These are phyloP conservation scores for Coregonus ussuriensis DNA, from an alignment of 2,797 vertebrate genomes.

Conservation along the genomic window DNA sequence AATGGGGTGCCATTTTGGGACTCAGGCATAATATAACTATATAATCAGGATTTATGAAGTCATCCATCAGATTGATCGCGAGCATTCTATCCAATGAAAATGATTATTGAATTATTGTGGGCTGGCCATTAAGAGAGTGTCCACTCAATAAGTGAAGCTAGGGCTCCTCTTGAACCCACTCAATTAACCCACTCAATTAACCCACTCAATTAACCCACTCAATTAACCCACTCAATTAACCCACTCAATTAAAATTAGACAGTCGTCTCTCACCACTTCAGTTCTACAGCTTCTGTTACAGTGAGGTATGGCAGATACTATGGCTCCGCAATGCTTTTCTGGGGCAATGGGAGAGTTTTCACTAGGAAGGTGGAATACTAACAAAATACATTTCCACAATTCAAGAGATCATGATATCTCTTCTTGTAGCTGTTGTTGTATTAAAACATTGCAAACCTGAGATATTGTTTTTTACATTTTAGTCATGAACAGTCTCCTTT, in stretches of 20 bases:
- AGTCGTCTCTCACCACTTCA: not conserved
- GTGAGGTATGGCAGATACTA: conserved; percentile 67
- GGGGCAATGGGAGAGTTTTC: not conserved
- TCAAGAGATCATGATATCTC: too few species aligned
- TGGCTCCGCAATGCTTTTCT: conserved; percentile 12
- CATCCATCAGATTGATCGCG: conserved; percentile 75
- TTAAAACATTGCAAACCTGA: not conserved
- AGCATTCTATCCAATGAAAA: conserved; percentile 77
- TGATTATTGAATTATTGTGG: conserved; percentile 70
- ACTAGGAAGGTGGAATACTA: too few species aligned
- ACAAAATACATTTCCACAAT: too few species aligned
- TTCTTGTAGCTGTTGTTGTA: not conserved
- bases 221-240: too few species aligned
- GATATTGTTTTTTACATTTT: conserved; percentile 2
- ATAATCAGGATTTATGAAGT: conserved; percentile 71
- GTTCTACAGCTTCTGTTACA: conserved; percentile 48
- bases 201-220: too few species aligned
- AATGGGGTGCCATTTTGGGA: not conserved
- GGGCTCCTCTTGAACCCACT: not conserved
- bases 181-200: too few species aligned
- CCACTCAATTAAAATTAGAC: not conserved
- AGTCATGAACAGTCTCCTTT: conserved; percentile 28
- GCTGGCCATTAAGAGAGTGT: conserved; percentile 60
- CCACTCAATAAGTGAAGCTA: conserved; percentile 65
- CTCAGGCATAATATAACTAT: not conserved